Percentiles rank a stretch among this genome's conserved stretches.
These are phyloP conservation scores for Bujurquina vittata DNA, from an alignment of 2,113 vertebrate species.

Conservation along the genomic window DNA sequence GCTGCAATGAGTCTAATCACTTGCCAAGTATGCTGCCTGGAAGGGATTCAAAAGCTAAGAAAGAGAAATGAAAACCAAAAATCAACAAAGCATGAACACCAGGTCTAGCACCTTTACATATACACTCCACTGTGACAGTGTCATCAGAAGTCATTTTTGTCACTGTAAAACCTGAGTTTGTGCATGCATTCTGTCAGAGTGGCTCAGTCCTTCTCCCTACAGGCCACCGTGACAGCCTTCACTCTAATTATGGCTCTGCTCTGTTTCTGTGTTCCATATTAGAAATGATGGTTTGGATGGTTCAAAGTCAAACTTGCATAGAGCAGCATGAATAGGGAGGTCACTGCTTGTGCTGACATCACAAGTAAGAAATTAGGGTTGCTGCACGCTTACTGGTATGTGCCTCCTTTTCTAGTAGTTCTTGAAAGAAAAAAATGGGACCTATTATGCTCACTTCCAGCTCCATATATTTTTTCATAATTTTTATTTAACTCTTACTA, in stretches of 20 bases:
- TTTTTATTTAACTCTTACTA: not conserved
- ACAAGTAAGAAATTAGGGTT: not conserved
- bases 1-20: conserved; percentile 21
- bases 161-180: conserved; percentile 15
- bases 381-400: not conserved
- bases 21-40: conserved; percentile 5
- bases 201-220: conserved; percentile 47
- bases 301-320: conserved; percentile 70
- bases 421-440: not conserved
- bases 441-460: not conserved
- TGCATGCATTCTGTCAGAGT: conserved; percentile 18
- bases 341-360: conserved; percentile 19
- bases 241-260: conserved; percentile 77
- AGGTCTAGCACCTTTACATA: not conserved
- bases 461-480: not conserved
- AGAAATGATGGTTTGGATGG: conserved; percentile 62
- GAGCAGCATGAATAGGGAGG: conserved; percentile 41
- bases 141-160: conserved; percentile 17
- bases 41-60: conserved; percentile 6
- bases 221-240: conserved; percentile 63
- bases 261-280: conserved; percentile 76
- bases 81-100: not conserved
- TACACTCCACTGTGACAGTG: conserved; percentile 1
- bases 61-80: not conserved
- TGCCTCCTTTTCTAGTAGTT: not conserved